phyloP scores from a whole-genome alignment of 2,113 vertebrate species.

The Aldabrachelys gigantea region DNA sequence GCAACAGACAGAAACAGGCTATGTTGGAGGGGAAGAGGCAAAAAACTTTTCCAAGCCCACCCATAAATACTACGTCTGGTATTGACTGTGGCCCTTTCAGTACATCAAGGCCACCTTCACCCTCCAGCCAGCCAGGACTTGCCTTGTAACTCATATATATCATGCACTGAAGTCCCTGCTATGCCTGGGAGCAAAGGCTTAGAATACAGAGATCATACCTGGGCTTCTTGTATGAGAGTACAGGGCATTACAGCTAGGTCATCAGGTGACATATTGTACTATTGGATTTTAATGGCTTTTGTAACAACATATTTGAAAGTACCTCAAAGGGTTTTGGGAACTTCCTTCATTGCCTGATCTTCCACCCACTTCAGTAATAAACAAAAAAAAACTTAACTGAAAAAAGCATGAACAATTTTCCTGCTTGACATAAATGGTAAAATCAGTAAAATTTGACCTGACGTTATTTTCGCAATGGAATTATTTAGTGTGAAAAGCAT shows the following conservation, averaged over 20 bases:
- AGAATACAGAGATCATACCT: neutral
- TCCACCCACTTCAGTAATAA: neutral
- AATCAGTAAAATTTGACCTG: neutral
- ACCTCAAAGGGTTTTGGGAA: neutral
- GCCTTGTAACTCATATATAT: neutral
- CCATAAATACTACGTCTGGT: neutral
- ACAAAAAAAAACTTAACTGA: neutral
- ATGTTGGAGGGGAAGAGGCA: rapidly evolving
- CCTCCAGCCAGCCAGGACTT: neutral
- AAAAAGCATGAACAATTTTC: neutral
- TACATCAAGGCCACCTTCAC: neutral
- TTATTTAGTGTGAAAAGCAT: neutral
- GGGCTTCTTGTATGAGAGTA: neutral
- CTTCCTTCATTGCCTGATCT: neutral
- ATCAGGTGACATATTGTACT: neutral
- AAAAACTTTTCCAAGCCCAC: neutral
- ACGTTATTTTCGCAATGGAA: neutral
- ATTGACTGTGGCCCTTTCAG: neutral
- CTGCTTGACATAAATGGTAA: neutral
- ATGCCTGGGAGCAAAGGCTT: neutral
- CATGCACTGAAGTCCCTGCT: neutral
- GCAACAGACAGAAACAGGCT: neutral
- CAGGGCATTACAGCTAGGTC: neutral
- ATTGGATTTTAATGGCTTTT: neutral
- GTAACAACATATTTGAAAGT: neutral